A percentile compares a stretch with the other conserved stretches of the same genome.
phyloP scores from a whole-genome alignment of 2,888 invertebrate species.

The Furcula furcula region DNA sequence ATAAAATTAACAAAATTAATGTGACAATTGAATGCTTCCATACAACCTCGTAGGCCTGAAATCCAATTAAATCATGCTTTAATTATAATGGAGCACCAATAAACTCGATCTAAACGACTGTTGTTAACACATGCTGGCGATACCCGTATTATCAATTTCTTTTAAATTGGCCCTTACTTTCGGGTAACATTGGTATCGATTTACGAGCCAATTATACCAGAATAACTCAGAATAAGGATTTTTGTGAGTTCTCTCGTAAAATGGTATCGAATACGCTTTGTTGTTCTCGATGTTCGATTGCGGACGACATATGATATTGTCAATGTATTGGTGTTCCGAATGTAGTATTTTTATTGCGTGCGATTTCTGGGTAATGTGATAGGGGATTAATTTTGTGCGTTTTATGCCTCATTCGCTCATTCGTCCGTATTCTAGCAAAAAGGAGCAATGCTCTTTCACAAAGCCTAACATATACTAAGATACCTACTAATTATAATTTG shows the following conservation, averaged over 20 bases:
- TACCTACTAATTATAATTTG: too few species aligned
- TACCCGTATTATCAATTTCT: slow-evolving; percentile 62
- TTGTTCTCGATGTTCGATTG: slow-evolving; percentile 7
- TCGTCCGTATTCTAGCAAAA: too few species aligned
- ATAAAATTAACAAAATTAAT: background rate
- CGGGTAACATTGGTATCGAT: slow-evolving; percentile 62
- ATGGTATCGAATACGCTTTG: slow-evolving; percentile 23
- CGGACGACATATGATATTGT: background rate
- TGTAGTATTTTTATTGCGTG: too few species aligned
- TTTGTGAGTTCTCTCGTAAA: slow-evolving; percentile 36
- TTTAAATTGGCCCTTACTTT: slow-evolving; percentile 68
- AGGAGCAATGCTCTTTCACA: too few species aligned
- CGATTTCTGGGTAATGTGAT: too few species aligned
- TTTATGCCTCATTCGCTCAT: too few species aligned
- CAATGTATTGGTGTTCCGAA: too few species aligned
- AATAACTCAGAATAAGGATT: slow-evolving; percentile 25
- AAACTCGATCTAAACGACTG: slow-evolving; percentile 32
- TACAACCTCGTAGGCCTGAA: background rate
- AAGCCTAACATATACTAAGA: too few species aligned
- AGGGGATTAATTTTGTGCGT: too few species aligned
- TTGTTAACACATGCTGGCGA: slow-evolving; percentile 40
- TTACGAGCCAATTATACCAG: slow-evolving; percentile 68
- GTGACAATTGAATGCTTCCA: background rate
- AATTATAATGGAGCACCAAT: slow-evolving; percentile 31
- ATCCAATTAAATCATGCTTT: slow-evolving; percentile 21